Evolutionary conservation across 1,140 invertebrate genomes (phyloP).

Genomic region (Zophobas atratus): DNA sequence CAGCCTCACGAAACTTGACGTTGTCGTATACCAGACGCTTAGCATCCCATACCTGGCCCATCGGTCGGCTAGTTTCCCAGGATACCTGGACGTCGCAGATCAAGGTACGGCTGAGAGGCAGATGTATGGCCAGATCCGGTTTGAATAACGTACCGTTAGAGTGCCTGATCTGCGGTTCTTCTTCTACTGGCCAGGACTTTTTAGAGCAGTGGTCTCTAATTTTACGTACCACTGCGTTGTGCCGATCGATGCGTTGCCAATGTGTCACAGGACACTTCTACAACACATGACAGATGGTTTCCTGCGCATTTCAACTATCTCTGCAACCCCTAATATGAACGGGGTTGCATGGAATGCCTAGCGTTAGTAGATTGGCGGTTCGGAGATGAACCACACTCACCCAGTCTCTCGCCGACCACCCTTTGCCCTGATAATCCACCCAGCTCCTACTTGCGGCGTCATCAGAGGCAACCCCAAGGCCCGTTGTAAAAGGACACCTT

Average conservation of each 20-base stretch:
- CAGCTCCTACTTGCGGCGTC: conserved; percentile 1
- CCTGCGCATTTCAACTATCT: conserved; percentile 1
- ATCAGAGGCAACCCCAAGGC: neutral
- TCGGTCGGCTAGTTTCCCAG: no score
- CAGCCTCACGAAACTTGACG: neutral
- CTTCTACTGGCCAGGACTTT: neutral
- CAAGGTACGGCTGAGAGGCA: no score
- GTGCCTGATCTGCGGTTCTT: neutral
- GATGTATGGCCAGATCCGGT: neutral
- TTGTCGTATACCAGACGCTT: neutral
- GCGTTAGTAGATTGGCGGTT: conserved; percentile 4
- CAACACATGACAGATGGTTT: conserved; percentile 30
- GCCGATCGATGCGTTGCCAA: conserved; percentile 4
- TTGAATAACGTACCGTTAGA: neutral
- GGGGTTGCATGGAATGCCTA: conserved; percentile 23
- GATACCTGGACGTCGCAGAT: no score
- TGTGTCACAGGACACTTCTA: neutral
- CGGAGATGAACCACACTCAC: conserved; percentile 45
- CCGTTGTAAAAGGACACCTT: neutral
- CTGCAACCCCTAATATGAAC: conserved; percentile 19
- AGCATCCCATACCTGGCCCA: neutral
- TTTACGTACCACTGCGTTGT: conserved; percentile 22
- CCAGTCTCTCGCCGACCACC: conserved; percentile 44
- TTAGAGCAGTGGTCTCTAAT: neutral
- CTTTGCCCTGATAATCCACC: conserved; percentile 26